These are phyloP conservation scores for Diaperis boleti DNA, from an alignment of 2,888 invertebrate species.

Conservation along the genomic window DNA sequence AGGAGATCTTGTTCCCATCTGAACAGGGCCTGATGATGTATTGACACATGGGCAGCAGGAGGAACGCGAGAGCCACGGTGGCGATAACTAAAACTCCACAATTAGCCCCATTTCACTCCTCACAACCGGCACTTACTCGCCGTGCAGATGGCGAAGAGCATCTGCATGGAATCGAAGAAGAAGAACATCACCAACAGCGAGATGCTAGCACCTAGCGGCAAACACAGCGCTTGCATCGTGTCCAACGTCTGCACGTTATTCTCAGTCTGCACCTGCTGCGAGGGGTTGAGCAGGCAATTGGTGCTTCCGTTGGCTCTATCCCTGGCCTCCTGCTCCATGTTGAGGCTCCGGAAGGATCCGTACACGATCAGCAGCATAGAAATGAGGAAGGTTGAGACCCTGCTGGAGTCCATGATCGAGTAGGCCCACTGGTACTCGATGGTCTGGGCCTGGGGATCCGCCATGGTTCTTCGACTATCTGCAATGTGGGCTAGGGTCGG, in stretches of 20 bases:
- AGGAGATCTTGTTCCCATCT: slow-evolving; percentile 86
- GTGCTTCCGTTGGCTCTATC: slow-evolving; percentile 72
- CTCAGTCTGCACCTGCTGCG: slow-evolving; percentile 57
- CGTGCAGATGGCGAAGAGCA: slow-evolving; percentile 95
- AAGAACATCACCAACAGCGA: slow-evolving; percentile 98
- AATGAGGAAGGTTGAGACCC: slow-evolving; percentile 96
- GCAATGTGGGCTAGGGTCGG: no score
- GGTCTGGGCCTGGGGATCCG: slow-evolving; percentile 58
- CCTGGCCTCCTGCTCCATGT: slow-evolving; percentile 95
- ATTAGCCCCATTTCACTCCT: slow-evolving; percentile 4
- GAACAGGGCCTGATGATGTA: slow-evolving; percentile 90
- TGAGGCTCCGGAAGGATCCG: slow-evolving; percentile 95
- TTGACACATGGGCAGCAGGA: slow-evolving; percentile 97
- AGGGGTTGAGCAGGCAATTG: slow-evolving; percentile 63
- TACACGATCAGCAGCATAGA: slow-evolving; percentile 97
- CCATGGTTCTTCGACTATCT: slow-evolving; percentile 39
- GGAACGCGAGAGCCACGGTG: slow-evolving; percentile 95
- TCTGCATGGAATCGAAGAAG: slow-evolving; percentile 99
- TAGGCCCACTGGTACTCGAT: slow-evolving; percentile 88
- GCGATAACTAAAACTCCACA: no score
- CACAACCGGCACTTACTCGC: slow-evolving; percentile 82
- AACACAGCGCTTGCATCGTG: slow-evolving; percentile 96
- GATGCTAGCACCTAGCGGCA: slow-evolving; percentile 95
- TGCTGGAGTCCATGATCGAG: slow-evolving; percentile 96
- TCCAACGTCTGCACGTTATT: slow-evolving; percentile 88